These are phyloP conservation scores for Dendrocincla fuliginosa DNA, from an alignment of 2,797 vertebrate species.

Conservation along the genomic window DNA sequence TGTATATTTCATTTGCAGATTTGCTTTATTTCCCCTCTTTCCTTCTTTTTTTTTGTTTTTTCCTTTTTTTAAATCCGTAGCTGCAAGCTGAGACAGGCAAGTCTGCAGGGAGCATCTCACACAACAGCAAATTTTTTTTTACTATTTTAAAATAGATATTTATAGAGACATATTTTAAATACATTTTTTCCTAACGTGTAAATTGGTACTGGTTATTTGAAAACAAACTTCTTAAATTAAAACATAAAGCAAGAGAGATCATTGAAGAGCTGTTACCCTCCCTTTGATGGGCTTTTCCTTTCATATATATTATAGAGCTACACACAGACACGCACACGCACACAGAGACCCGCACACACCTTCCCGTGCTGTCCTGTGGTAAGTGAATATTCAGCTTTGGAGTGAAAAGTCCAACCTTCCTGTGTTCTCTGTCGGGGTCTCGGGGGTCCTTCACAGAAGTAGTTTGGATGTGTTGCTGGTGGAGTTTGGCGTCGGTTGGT, in stretches of 20 bases:
- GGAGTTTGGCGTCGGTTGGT: not conserved
- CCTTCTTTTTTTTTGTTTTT: not conserved
- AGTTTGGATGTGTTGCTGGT: rapidly evolving
- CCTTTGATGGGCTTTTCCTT: not conserved
- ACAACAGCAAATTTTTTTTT: not conserved
- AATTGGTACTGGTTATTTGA: constrained; percentile 60
- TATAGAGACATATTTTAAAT: not conserved
- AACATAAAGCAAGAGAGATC: not conserved
- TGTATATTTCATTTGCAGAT: constrained; percentile 63
- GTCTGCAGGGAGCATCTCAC: constrained; percentile 39
- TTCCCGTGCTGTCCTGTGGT: not conserved
- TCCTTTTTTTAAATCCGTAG: not conserved
- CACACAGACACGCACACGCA: not conserved
- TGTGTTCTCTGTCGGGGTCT: rapidly evolving
- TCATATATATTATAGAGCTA: not conserved
- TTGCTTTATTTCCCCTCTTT: not conserved
- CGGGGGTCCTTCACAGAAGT: not conserved
- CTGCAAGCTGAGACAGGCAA: constrained; percentile 43
- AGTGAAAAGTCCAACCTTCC: not conserved
- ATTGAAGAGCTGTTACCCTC: not conserved
- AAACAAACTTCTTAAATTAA: constrained; percentile 30
- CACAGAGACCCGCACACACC: not conserved
- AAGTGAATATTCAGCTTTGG: rapidly evolving
- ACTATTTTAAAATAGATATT: not conserved
- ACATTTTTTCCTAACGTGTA: not conserved